A percentile compares a stretch with the other conserved stretches of the same genome.
phyloP scores from a whole-genome alignment of 2,888 invertebrate species.

The Trichacis sp. region DNA sequence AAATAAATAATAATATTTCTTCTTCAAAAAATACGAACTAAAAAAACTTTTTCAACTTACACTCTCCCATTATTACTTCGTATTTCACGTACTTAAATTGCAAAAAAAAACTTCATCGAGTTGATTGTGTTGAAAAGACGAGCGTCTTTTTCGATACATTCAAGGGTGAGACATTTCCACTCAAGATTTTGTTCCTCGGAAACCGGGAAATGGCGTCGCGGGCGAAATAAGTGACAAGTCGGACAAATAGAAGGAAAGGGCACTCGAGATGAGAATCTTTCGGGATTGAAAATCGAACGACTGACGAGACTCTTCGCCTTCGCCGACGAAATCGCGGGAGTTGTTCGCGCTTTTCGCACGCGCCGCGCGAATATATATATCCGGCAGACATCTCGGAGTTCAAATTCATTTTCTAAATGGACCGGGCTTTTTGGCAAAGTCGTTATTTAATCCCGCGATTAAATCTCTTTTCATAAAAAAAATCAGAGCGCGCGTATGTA shows the following conservation, averaged over 20 bases:
- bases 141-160: too few species aligned
- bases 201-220: too few species aligned
- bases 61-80: too few species aligned
- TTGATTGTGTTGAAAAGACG: too few species aligned
- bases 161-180: too few species aligned
- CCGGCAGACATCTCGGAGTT: constrained; percentile 40
- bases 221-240: constrained; percentile 27
- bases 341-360: constrained; percentile 35
- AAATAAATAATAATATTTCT: too few species aligned
- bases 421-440: constrained; percentile 44
- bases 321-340: constrained; percentile 6
- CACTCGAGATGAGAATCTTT: constrained; percentile 25
- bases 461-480: constrained; percentile 35
- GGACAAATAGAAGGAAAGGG: constrained; percentile 23
- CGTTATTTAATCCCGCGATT: constrained; percentile 42
- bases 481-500: constrained; percentile 26
- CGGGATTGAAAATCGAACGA: constrained; percentile 30
- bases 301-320: constrained; percentile 27
- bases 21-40: too few species aligned
- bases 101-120: too few species aligned
- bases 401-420: constrained; percentile 60
- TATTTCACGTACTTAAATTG: too few species aligned
- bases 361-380: constrained; percentile 36
- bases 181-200: too few species aligned
- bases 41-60: too few species aligned